Evolutionary conservation across 2,797 vertebrate genomes (phyloP).

Genomic region (Odontamblyopus rebecca): DNA sequence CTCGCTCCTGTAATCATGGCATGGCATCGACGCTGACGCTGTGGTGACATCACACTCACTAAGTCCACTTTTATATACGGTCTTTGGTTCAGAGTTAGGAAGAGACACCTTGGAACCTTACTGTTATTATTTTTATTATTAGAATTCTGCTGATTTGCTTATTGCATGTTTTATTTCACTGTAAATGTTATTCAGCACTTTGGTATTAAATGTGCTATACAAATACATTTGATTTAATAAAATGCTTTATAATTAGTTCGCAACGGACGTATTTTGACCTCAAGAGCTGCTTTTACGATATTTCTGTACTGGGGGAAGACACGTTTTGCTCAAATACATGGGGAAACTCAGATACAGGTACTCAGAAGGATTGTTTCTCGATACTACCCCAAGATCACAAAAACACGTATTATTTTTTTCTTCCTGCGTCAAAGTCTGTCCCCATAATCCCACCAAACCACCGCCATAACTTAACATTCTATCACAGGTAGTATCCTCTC

Average conservation of each 20-base stretch:
- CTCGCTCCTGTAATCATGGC: too few relatives aligned
- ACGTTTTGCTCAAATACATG: neutral
- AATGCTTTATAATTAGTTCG: neutral
- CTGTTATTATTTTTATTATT: too few relatives aligned
- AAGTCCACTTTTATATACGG: too few relatives aligned
- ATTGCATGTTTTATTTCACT: too few relatives aligned
- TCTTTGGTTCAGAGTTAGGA: too few relatives aligned
- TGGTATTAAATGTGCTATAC: too few relatives aligned
- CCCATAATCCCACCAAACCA: neutral
- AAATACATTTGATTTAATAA: too few relatives aligned
- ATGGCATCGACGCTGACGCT: too few relatives aligned
- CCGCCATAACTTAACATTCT: neutral
- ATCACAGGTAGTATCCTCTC: slow-evolving; percentile 37
- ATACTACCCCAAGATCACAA: neutral
- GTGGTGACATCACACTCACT: too few relatives aligned
- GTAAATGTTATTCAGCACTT: too few relatives aligned
- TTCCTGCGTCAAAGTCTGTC: neutral
- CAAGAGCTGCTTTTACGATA: neutral
- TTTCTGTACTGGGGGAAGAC: neutral
- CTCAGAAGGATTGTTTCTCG: slow-evolving; percentile 4
- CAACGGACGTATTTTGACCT: neutral
- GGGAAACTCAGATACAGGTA: neutral
- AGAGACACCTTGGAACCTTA: too few relatives aligned
- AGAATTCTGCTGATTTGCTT: too few relatives aligned
- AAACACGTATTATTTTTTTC: neutral